phyloP scores from a whole-genome alignment of 2,888 invertebrate genomes.

The Xylota segnis region DNA sequence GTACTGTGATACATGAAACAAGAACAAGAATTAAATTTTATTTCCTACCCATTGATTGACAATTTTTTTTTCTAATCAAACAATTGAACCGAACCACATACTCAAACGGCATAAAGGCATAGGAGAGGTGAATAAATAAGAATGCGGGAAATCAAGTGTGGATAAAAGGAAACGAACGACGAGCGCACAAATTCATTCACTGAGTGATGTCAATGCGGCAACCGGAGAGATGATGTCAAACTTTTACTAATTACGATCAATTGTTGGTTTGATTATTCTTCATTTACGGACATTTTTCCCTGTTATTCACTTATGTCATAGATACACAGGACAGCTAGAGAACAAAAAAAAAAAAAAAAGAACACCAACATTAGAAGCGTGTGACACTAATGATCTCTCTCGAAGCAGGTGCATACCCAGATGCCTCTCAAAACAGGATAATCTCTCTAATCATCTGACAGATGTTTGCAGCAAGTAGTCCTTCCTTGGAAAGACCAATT shows the following conservation, averaged over 20 bases:
- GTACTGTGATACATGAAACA: conserved; percentile 41
- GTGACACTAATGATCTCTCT: not conserved
- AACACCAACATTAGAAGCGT: conserved; percentile 13
- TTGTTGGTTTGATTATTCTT: conserved; percentile 56
- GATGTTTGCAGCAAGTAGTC: conserved; percentile 7
- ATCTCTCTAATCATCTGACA: conserved; percentile 13
- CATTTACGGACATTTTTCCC: conserved; percentile 27
- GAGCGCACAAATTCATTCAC: conserved; percentile 63
- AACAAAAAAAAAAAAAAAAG: not conserved
- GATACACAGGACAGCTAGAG: not conserved
- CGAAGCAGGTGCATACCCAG: conserved; percentile 37
- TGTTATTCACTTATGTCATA: conserved; percentile 21
- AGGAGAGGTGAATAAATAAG: conserved; percentile 30
- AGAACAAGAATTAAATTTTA: conserved; percentile 31
- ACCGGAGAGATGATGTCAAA: conserved; percentile 69
- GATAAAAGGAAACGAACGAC: conserved; percentile 42
- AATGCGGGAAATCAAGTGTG: conserved; percentile 56
- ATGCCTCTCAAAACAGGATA: conserved; percentile 34
- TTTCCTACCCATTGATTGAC: conserved; percentile 46
- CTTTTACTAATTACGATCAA: conserved; percentile 69
- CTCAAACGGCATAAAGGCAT: conserved; percentile 16
- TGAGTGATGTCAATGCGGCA: conserved; percentile 66
- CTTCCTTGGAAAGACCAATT: conserved; percentile 12
- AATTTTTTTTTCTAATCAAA: conserved; percentile 33
- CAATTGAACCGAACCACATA: conserved; percentile 36